Evolutionary conservation across 2,888 invertebrate species (phyloP).

Genomic region (Bellardia bayeri): DNA sequence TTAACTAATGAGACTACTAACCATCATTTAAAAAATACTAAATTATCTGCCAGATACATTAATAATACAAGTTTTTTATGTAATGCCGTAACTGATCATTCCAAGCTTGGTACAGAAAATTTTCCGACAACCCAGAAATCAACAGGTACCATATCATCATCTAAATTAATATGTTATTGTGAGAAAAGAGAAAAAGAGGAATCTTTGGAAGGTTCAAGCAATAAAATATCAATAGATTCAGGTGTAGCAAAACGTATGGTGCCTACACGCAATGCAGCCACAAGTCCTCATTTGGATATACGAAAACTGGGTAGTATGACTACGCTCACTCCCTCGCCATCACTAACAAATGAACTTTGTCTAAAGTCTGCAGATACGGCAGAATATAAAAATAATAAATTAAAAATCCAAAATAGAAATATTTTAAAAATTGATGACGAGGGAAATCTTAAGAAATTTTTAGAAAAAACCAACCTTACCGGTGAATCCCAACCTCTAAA

Average conservation of each 20-base stretch:
- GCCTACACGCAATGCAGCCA: conserved; percentile 84
- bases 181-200: conserved; percentile 49
- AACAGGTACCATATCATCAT: conserved; percentile 41
- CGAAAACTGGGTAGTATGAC: conserved; percentile 82
- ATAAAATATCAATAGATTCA: conserved; percentile 22
- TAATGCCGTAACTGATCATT: background rate
- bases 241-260: conserved; percentile 74
- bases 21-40: conserved; percentile 74
- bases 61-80: conserved; percentile 74
- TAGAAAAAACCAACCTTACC: conserved; percentile 79
- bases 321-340: conserved; percentile 52
- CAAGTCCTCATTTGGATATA: conserved; percentile 80
- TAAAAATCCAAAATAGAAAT: conserved; percentile 79
- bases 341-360: conserved; percentile 3
- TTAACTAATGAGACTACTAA: conserved; percentile 73
- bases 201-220: background rate
- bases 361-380: background rate
- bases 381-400: conserved; percentile 19
- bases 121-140: conserved; percentile 53
- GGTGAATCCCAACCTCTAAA: conserved; percentile 79
- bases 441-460: conserved; percentile 53
- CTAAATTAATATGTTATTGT: conserved; percentile 71
- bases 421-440: background rate
- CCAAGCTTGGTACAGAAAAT: conserved; percentile 41
- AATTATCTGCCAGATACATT: conserved; percentile 79